Evolutionary conservation across 2,888 invertebrate species (phyloP).

Genomic region (Caenorhabditis becei): DNA sequence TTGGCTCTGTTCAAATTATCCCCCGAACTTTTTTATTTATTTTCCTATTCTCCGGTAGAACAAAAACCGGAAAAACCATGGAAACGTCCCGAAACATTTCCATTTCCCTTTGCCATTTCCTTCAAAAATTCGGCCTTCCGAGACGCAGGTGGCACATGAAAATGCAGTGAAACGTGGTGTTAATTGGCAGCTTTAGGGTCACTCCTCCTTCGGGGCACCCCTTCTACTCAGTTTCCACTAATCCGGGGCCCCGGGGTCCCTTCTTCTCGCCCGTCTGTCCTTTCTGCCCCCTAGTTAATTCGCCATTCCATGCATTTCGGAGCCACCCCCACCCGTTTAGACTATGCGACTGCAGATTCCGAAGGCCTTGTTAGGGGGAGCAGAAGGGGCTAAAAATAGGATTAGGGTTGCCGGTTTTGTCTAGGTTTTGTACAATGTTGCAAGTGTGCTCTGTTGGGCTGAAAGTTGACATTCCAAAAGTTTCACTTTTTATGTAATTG

Average conservation of each 20-base stretch:
- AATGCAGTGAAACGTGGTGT: constrained; percentile 9
- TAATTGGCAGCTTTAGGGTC: constrained; percentile 21
- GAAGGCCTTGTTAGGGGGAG: background rate
- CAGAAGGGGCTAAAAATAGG: background rate
- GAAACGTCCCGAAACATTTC: background rate
- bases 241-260: constrained; percentile 14
- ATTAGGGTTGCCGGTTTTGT: background rate
- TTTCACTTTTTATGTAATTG: no score
- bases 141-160: constrained; percentile 26
- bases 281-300: constrained; percentile 49
- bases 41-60: no score
- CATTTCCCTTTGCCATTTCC: background rate
- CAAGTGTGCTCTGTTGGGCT: no score
- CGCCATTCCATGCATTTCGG: constrained; percentile 51
- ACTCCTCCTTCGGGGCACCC: constrained; percentile 20
- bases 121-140: background rate
- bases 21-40: no score
- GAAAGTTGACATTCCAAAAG: no score
- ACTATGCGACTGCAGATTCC: background rate
- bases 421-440: background rate
- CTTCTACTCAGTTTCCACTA: constrained; percentile 14
- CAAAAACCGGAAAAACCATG: no score
- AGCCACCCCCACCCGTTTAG: constrained; percentile 4
- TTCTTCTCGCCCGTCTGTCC: constrained; percentile 30
- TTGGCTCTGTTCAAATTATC: no score